phyloP scores from a whole-genome alignment of 1,140 invertebrate species.

The Dufourea novaeangliae region DNA sequence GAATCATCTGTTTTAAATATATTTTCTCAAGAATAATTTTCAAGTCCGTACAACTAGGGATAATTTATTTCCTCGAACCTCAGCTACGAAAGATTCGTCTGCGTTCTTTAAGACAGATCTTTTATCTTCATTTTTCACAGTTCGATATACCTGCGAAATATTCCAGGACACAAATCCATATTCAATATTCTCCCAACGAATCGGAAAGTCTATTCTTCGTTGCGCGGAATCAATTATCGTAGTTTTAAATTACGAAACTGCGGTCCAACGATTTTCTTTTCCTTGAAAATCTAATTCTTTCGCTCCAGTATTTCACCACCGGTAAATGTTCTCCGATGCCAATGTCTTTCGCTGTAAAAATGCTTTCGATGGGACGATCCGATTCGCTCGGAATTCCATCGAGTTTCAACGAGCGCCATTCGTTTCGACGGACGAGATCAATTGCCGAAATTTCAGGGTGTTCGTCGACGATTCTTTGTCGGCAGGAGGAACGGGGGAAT shows the following conservation, averaged over 20 bases:
- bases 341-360: background rate
- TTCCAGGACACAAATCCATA: background rate
- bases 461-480: background rate
- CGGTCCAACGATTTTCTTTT: background rate
- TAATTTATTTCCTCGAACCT: too few species aligned
- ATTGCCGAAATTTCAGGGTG: background rate
- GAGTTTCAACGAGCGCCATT: background rate
- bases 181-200: background rate
- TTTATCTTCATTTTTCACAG: too few species aligned
- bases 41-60: too few species aligned
- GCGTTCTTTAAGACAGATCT: too few species aligned
- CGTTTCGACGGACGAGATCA: background rate
- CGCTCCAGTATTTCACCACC: background rate
- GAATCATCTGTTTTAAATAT: too few species aligned
- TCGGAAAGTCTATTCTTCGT: background rate
- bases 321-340: background rate
- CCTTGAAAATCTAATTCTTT: background rate
- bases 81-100: too few species aligned
- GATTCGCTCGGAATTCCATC: background rate
- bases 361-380: background rate
- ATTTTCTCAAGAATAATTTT: too few species aligned
- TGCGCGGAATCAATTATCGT: background rate
- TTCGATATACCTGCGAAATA: too few species aligned
- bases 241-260: background rate
- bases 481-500: background rate